phyloP scores from a whole-genome alignment of 2,797 vertebrate species.

The Myripristis jacobus region DNA sequence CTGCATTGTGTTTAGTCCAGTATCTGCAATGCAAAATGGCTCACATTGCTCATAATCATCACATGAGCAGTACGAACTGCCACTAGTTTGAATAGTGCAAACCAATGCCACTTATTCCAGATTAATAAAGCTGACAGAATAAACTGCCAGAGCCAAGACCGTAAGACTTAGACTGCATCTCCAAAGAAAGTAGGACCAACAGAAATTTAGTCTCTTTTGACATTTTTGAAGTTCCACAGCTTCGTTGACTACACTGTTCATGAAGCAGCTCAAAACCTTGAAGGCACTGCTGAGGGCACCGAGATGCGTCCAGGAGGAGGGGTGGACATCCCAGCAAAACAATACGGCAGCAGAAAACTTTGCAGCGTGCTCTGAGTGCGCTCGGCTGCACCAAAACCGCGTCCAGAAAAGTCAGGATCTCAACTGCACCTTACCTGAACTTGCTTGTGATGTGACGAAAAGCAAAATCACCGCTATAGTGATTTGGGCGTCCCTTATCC shows the following conservation, averaged over 20 bases:
- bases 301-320: slow-evolving; percentile 55
- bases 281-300: slow-evolving; percentile 20
- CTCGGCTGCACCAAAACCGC: slow-evolving; percentile 16
- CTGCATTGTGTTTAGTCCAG: too few relatives aligned
- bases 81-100: neutral
- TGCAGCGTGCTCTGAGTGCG: neutral
- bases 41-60: too few relatives aligned
- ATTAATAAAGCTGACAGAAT: too few relatives aligned
- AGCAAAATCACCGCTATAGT: slow-evolving; percentile 83
- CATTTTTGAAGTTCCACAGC: slow-evolving; percentile 33
- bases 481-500: slow-evolving; percentile 84
- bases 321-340: slow-evolving; percentile 45
- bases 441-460: slow-evolving; percentile 83
- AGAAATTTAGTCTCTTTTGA: neutral
- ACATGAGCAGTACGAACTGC: too few relatives aligned
- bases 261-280: slow-evolving; percentile 30
- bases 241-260: slow-evolving; percentile 11
- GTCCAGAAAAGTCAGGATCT: slow-evolving; percentile 3
- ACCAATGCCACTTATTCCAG: neutral
- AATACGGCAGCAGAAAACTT: slow-evolving; percentile 5
- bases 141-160: neutral
- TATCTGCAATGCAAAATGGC: too few relatives aligned
- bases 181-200: neutral
- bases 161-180: neutral
- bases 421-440: slow-evolving; percentile 83